These are phyloP conservation scores for Dendrocincla tyrannina DNA, from an alignment of 2,797 vertebrate genomes.

Conservation along the genomic window DNA sequence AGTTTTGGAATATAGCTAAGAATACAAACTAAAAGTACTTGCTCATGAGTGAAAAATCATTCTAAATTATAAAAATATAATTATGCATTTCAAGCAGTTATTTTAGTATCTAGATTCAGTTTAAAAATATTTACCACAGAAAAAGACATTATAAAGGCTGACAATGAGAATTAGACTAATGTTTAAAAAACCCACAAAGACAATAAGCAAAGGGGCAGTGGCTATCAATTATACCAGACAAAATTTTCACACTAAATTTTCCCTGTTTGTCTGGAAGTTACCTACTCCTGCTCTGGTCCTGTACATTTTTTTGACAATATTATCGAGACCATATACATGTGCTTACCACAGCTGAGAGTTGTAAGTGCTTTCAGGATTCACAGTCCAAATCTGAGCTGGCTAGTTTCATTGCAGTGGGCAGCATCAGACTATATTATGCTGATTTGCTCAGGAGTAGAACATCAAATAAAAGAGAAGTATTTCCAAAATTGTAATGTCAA, in stretches of 20 bases:
- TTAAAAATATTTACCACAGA: background rate
- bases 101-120: background rate
- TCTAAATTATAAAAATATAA: background rate
- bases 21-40: background rate
- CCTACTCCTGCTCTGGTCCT: background rate
- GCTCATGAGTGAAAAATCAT: background rate
- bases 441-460: background rate
- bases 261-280: background rate
- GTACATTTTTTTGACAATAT: background rate
- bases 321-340: background rate
- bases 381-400: background rate
- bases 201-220: background rate
- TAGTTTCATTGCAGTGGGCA: background rate
- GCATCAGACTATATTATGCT: background rate
- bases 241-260: background rate
- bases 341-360: background rate
- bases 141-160: background rate
- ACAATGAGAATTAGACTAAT: background rate
- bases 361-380: background rate
- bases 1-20: background rate
- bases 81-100: background rate
- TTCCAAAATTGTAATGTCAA: background rate
- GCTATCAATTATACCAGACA: background rate
- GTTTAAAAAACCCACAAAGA: background rate
- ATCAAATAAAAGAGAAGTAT: background rate